These are phyloP conservation scores for Carcinoscorpius rotundicauda DNA, from an alignment of 1,140 invertebrate species.

Conservation along the genomic window DNA sequence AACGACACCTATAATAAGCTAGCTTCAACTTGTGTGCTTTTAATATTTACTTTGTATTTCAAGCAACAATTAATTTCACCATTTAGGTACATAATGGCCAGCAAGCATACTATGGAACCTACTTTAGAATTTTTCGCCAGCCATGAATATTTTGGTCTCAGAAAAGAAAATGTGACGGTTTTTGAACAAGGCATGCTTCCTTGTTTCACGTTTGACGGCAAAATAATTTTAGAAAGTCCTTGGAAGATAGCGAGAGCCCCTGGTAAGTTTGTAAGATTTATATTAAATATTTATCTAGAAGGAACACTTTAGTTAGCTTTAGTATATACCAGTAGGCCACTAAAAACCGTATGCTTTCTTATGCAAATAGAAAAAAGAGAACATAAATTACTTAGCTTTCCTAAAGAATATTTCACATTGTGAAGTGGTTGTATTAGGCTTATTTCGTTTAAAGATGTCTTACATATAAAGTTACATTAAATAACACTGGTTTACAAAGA, in stretches of 20 bases:
- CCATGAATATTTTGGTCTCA: slow-evolving; percentile 77
- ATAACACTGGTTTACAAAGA: too few species aligned
- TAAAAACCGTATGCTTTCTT: too few species aligned
- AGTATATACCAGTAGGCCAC: too few species aligned
- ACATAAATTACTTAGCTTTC: too few species aligned
- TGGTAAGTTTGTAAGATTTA: slow-evolving; percentile 30
- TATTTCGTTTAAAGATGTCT: too few species aligned
- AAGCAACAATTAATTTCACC: background rate
- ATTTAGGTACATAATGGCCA: slow-evolving; percentile 88
- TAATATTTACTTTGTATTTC: background rate
- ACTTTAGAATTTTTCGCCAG: slow-evolving; percentile 69
- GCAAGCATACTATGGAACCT: slow-evolving; percentile 75
- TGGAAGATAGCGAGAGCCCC: slow-evolving; percentile 72
- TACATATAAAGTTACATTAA: too few species aligned
- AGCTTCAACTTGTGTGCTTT: too few species aligned
- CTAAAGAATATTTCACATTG: too few species aligned
- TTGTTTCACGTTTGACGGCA: slow-evolving; percentile 87
- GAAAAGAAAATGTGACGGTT: slow-evolving; percentile 65
- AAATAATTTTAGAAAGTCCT: slow-evolving; percentile 70
- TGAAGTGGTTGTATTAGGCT: too few species aligned
- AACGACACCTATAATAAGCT: too few species aligned
- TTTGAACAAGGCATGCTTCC: slow-evolving; percentile 91
- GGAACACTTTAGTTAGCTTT: too few species aligned
- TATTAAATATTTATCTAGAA: background rate
- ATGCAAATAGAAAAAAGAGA: too few species aligned